Conservation (phyloP, 1,140 invertebrate species). For the Lordiphosa mommai region DNA sequence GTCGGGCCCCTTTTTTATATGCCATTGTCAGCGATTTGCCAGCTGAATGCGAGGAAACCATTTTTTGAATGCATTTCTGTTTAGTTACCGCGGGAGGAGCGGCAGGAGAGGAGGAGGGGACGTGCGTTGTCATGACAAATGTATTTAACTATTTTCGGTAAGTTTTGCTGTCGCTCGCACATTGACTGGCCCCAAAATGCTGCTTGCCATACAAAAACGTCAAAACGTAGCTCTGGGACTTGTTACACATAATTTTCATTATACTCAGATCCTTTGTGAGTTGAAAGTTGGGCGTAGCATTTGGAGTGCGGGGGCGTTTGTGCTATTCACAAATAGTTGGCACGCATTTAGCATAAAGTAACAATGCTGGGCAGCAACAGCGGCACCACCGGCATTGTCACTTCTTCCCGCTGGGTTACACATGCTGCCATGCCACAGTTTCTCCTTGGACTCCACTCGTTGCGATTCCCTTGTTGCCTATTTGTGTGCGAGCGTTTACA, state of each 20-base stretch:
- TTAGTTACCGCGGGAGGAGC: slow-evolving; percentile 14
- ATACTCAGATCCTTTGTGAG: slow-evolving; percentile 40
- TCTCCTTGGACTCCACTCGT: slow-evolving; percentile 11
- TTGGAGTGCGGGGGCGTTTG: not conserved
- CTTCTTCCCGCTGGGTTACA: slow-evolving; percentile 20
- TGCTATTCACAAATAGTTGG: slow-evolving; percentile 63
- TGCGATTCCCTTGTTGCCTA: not conserved
- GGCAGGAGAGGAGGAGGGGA: not conserved
- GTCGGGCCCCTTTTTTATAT: slow-evolving; percentile 35
- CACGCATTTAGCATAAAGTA: slow-evolving; percentile 59
- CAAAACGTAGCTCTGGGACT: slow-evolving; percentile 44
- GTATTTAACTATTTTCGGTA: slow-evolving; percentile 73
- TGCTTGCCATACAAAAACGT: slow-evolving; percentile 22
- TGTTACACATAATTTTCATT: slow-evolving; percentile 77
- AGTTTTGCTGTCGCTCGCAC: slow-evolving; percentile 32
- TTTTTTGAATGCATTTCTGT: slow-evolving; percentile 64
- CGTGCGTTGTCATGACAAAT: slow-evolving; percentile 70
- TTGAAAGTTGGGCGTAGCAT: slow-evolving; percentile 30
- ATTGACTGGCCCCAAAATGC: slow-evolving; percentile 46
- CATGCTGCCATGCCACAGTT: slow-evolving; percentile 17
- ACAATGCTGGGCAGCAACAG: slow-evolving; percentile 29
- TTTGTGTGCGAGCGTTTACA: not conserved
- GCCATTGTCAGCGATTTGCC: slow-evolving; percentile 73
- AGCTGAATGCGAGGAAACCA: slow-evolving; percentile 68
- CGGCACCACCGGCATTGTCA: slow-evolving; percentile 27